phyloP scores from a whole-genome alignment of 1,140 invertebrate genomes.

The Halesus radiatus region DNA sequence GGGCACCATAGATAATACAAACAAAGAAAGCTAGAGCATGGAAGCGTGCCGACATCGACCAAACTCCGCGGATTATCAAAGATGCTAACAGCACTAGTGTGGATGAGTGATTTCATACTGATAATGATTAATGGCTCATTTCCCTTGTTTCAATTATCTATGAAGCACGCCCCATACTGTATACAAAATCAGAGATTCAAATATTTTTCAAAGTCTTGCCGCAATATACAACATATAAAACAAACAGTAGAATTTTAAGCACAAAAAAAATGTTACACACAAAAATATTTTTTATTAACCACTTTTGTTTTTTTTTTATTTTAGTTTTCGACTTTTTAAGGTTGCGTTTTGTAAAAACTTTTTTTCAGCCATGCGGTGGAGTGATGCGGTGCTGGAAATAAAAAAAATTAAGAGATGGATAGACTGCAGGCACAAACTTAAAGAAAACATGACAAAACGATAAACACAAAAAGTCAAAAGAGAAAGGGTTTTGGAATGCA shows the following conservation, averaged over 20 bases:
- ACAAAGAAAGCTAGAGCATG: too few relatives aligned
- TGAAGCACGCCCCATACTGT: too few relatives aligned
- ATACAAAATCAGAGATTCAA: too few relatives aligned
- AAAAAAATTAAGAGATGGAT: conserved; percentile 55
- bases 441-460: conserved; percentile 3
- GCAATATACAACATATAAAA: neutral
- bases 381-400: conserved; percentile 53
- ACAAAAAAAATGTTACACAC: conserved; percentile 16
- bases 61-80: too few relatives aligned
- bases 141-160: too few relatives aligned
- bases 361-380: conserved; percentile 57
- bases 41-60: too few relatives aligned
- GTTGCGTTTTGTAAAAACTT: conserved; percentile 42
- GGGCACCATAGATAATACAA: too few relatives aligned
- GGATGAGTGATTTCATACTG: too few relatives aligned
- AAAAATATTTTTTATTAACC: conserved; percentile 3
- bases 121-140: too few relatives aligned
- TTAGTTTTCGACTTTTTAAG: neutral
- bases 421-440: conserved; percentile 37
- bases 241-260: neutral
- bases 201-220: too few relatives aligned
- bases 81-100: too few relatives aligned
- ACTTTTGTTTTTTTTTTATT: conserved; percentile 14
- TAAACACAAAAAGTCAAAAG: conserved; percentile 14
- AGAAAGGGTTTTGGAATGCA: neutral